Evolutionary conservation across 2,888 invertebrate species (phyloP).

Genomic region (Drosophila gaucha): DNA sequence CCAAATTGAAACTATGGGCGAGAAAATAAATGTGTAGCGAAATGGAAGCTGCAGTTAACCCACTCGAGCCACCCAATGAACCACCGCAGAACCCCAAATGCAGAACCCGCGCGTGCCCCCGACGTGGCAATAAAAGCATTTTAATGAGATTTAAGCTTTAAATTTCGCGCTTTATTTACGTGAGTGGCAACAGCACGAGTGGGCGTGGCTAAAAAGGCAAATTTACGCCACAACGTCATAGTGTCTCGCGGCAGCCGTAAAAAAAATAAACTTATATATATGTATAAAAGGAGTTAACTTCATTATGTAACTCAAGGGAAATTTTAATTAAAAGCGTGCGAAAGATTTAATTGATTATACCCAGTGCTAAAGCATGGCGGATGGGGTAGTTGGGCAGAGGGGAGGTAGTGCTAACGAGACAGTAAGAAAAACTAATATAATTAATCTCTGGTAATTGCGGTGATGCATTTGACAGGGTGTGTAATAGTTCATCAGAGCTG

Average conservation of each 20-base stretch:
- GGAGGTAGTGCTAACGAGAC: not conserved
- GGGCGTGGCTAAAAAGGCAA: conserved; percentile 43
- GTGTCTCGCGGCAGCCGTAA: conserved; percentile 11
- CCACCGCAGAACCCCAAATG: conserved; percentile 12
- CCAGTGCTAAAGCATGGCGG: conserved; percentile 20
- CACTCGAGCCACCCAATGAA: conserved; percentile 1
- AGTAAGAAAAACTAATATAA: not conserved
- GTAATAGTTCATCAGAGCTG: not conserved
- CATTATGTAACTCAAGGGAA: conserved; percentile 64
- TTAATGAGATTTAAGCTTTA: conserved; percentile 79
- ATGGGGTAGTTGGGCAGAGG: not conserved
- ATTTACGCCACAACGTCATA: conserved; percentile 38
- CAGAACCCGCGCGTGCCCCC: conserved; percentile 1
- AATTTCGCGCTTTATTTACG: conserved; percentile 77
- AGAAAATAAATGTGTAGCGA: conserved; percentile 74
- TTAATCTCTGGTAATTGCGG: no score
- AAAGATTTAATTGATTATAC: conserved; percentile 76
- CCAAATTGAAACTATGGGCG: conserved; percentile 72
- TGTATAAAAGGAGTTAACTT: conserved; percentile 63
- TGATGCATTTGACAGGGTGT: no score
- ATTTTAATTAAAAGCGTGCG: conserved; percentile 76
- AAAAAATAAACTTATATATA: conserved; percentile 2
- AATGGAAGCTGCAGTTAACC: conserved; percentile 61
- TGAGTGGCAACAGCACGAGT: conserved; percentile 42
- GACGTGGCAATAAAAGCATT: conserved; percentile 70